These are phyloP conservation scores for Arvicanthis niloticus DNA, from an alignment of 2,113 vertebrate genomes.

Conservation along the genomic window DNA sequence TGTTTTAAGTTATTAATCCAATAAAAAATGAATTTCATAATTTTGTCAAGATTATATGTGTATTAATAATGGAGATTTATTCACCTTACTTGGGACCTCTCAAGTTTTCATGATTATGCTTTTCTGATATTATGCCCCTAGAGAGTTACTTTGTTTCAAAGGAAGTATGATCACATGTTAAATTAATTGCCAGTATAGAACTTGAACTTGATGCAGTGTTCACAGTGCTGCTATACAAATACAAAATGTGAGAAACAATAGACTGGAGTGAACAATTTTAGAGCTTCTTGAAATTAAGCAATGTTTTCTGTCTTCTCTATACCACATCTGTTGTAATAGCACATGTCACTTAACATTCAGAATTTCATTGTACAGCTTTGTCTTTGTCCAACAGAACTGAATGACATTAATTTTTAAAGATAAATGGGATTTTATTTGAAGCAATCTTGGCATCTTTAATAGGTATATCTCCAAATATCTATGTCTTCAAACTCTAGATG, in stretches of 20 bases:
- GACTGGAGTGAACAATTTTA: not conserved
- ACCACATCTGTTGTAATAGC: not conserved
- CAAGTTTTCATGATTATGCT: not conserved
- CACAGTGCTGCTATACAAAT: not conserved
- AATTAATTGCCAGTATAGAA: not conserved
- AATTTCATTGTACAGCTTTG: not conserved
- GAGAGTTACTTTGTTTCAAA: not conserved
- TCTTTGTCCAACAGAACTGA: not conserved
- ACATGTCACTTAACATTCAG: not conserved
- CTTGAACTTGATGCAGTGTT: not conserved
- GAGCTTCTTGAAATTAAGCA: not conserved
- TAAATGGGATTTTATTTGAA: not conserved
- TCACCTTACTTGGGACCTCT: conserved; percentile 16
- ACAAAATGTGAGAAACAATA: not conserved
- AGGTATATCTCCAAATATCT: not conserved
- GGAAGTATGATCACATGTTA: not conserved
- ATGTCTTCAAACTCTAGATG: not conserved
- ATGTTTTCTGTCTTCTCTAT: not conserved
- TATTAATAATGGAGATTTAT: conserved; percentile 13
- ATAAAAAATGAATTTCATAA: not conserved
- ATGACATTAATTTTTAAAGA: not conserved
- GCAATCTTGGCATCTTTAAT: not conserved
- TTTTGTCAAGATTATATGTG: not conserved
- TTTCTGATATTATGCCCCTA: not conserved
- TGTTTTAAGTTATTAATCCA: not conserved